Percentiles rank a stretch among this genome's conserved stretches.
phyloP scores from a whole-genome alignment of 2,113 vertebrate genomes.

The Bubo scandiacus region DNA sequence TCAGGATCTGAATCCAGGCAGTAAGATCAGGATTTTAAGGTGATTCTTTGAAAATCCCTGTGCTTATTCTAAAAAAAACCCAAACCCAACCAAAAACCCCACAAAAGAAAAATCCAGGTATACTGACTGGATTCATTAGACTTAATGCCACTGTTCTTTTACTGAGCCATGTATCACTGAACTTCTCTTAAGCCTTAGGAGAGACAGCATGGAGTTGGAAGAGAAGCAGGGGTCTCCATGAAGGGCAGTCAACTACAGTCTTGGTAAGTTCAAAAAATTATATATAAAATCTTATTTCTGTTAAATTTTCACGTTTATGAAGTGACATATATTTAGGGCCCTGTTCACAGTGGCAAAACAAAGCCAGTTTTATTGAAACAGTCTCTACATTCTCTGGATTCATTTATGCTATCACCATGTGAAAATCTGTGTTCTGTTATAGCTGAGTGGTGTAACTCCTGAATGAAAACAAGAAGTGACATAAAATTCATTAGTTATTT shows the following conservation, averaged over 20 bases:
- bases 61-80: not conserved
- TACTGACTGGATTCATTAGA: not conserved
- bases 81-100: not conserved
- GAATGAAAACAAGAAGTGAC: not conserved
- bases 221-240: not conserved
- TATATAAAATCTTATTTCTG: not conserved
- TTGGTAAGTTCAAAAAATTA: not conserved
- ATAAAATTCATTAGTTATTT: constrained; percentile 12
- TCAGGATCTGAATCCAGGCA: not conserved
- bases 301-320: not conserved
- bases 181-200: constrained; percentile 27
- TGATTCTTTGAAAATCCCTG: not conserved
- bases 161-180: not conserved
- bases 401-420: not conserved
- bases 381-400: not conserved
- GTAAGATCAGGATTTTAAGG: not conserved
- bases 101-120: not conserved
- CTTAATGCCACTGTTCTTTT: not conserved
- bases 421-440: not conserved
- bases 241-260: not conserved
- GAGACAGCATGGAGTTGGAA: not conserved
- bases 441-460: not conserved
- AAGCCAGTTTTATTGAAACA: not conserved
- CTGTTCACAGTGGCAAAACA: not conserved
- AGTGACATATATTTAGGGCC: not conserved